A percentile compares a stretch with the other conserved stretches of the same genome.
Conservation (phyloP, 1,140 invertebrate species). For the Chironomus tepperi region DNA sequence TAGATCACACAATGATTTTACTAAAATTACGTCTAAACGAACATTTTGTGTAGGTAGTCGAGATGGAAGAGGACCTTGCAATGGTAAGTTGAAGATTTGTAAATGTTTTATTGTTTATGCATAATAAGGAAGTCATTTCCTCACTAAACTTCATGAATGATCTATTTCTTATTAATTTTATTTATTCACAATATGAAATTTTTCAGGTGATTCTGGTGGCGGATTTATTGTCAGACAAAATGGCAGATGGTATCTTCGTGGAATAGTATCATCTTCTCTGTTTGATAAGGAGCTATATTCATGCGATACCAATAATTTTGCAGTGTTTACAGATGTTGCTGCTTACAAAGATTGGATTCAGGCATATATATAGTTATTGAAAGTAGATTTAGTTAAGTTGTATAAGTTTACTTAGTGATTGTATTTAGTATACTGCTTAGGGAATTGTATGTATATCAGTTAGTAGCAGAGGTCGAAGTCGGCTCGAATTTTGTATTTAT, state of each 20-base stretch:
- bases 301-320: slow-evolving; percentile 28
- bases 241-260: slow-evolving; percentile 35
- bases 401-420: too few relatives aligned
- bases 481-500: too few relatives aligned
- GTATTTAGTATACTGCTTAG: too few relatives aligned
- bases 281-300: slow-evolving; percentile 28
- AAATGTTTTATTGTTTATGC: too few relatives aligned
- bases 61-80: slow-evolving; percentile 36
- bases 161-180: too few relatives aligned
- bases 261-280: slow-evolving; percentile 34
- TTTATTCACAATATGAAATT: too few relatives aligned
- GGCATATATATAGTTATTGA: too few relatives aligned
- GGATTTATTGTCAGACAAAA: slow-evolving; percentile 35
- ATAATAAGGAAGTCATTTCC: too few relatives aligned
- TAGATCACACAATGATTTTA: slow-evolving; percentile 31
- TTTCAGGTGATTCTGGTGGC: slow-evolving; percentile 36
- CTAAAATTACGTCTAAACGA: slow-evolving; percentile 33
- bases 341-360: slow-evolving; percentile 27
- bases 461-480: too few relatives aligned
- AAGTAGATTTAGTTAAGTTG: too few relatives aligned
- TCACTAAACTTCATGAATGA: too few relatives aligned
- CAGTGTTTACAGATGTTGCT: slow-evolving; percentile 27
- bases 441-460: too few relatives aligned
- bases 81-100: slow-evolving; percentile 16
- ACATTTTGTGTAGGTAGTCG: slow-evolving; percentile 38